phyloP scores from a whole-genome alignment of 2,888 invertebrate genomes.

The Himalopsyche tibetana region DNA sequence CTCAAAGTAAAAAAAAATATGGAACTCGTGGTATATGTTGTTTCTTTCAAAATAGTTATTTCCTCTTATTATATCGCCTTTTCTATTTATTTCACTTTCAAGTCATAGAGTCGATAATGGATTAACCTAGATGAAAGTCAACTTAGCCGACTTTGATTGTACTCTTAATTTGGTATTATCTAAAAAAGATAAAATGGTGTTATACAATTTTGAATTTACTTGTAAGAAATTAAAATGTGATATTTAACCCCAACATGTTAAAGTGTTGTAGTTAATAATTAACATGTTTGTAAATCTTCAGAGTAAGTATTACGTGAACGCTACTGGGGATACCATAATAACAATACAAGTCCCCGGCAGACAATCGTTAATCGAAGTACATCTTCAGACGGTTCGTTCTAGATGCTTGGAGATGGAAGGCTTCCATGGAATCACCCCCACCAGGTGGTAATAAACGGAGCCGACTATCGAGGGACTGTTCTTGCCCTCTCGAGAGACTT shows the following conservation, averaged over 20 bases:
- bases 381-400: conserved; percentile 29
- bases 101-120: too few relatives aligned
- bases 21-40: too few relatives aligned
- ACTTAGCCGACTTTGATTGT: too few relatives aligned
- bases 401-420: conserved; percentile 42
- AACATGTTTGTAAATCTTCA: not conserved
- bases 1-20: too few relatives aligned
- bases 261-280: not conserved
- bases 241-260: not conserved
- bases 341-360: not conserved
- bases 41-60: too few relatives aligned
- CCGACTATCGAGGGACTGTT: conserved; percentile 28
- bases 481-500: conserved; percentile 41
- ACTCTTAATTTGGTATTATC: too few relatives aligned
- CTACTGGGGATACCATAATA: conserved; percentile 29
- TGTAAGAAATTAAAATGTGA: not conserved
- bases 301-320: conserved; percentile 24
- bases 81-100: too few relatives aligned
- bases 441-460: conserved; percentile 25
- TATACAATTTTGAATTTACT: too few relatives aligned
- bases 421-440: conserved; percentile 38
- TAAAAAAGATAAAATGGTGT: too few relatives aligned
- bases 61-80: too few relatives aligned
- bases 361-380: not conserved
- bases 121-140: too few relatives aligned